Percentiles rank a stretch among this genome's conserved stretches.
Conservation (phyloP, 2,888 invertebrate species). For the Metallyticus violacea region DNA sequence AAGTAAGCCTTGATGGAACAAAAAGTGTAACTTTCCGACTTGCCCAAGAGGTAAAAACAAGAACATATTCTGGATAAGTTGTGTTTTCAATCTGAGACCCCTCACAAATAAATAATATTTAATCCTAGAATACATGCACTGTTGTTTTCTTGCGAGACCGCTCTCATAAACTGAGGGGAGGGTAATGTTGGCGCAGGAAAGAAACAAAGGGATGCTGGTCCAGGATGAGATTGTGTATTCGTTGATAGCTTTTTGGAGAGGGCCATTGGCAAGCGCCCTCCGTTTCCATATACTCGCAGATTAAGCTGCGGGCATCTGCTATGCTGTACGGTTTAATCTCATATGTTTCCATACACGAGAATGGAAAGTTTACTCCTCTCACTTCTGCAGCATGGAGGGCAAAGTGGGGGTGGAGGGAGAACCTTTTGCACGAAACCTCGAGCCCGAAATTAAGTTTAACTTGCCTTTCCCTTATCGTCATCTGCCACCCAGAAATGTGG, state of each 20-base stretch:
- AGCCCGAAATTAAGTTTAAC: not conserved
- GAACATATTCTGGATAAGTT: not conserved
- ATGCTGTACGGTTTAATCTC: conserved; percentile 8
- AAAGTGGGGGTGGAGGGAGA: no score
- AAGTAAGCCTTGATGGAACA: not conserved
- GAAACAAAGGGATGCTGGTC: not conserved
- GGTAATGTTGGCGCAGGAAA: no score
- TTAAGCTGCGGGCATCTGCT: not conserved
- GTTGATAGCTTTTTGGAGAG: not conserved
- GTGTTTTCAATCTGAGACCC: not conserved
- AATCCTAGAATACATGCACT: not conserved
- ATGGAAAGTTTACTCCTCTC: not conserved
- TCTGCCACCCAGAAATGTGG: no score
- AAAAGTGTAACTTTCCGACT: not conserved
- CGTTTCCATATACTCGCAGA: not conserved
- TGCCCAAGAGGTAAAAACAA: not conserved
- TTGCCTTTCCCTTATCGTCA: not conserved
- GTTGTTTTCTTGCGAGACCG: not conserved
- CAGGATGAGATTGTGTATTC: not conserved
- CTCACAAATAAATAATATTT: not conserved
- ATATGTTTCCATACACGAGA: conserved; percentile 6
- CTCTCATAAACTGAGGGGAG: no score
- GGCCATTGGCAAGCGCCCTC: not conserved
- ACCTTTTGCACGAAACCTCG: not conserved
- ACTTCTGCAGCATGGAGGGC: not conserved